phyloP scores from a whole-genome alignment of 1,140 invertebrate species.

The Drosophila pruinosa region DNA sequence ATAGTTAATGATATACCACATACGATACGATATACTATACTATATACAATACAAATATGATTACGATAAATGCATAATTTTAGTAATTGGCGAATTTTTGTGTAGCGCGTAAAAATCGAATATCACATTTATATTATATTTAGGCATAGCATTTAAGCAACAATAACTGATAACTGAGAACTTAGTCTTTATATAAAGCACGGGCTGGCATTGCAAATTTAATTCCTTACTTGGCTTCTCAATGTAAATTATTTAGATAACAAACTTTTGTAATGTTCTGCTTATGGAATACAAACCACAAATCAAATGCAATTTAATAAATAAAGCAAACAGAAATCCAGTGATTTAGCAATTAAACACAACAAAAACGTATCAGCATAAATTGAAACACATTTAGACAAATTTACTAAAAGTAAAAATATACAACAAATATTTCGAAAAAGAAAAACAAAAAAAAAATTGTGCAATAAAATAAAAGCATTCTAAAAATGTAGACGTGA shows the following conservation, averaged over 20 bases:
- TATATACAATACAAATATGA: constrained; percentile 45
- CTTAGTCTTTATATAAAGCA: constrained; percentile 50
- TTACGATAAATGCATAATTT: constrained; percentile 67
- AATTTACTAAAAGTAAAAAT: constrained; percentile 27
- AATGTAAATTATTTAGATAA: constrained; percentile 63
- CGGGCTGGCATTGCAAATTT: constrained; percentile 56
- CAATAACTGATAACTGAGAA: constrained; percentile 62
- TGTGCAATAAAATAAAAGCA: constrained; percentile 56
- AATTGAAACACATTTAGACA: constrained; percentile 40
- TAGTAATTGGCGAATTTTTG: constrained; percentile 81
- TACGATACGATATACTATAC: constrained; percentile 37
- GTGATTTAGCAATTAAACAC: constrained; percentile 66
- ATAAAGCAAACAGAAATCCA: constrained; percentile 54
- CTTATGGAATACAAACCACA: constrained; percentile 15
- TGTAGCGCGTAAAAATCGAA: constrained; percentile 70
- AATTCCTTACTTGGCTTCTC: constrained; percentile 59
- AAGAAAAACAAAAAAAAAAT: not conserved
- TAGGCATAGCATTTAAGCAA: constrained; percentile 70
- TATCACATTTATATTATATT: constrained; percentile 68
- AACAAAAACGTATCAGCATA: constrained; percentile 60
- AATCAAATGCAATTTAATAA: constrained; percentile 16
- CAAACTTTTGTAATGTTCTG: constrained; percentile 60
- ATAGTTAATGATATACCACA: constrained; percentile 66
- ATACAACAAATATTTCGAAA: constrained; percentile 43
- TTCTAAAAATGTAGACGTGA: constrained; percentile 42